A percentile compares a stretch with the other conserved stretches of the same genome.
Conservation (phyloP, 2,888 invertebrate genomes). For the Ypsolopha sequella region DNA sequence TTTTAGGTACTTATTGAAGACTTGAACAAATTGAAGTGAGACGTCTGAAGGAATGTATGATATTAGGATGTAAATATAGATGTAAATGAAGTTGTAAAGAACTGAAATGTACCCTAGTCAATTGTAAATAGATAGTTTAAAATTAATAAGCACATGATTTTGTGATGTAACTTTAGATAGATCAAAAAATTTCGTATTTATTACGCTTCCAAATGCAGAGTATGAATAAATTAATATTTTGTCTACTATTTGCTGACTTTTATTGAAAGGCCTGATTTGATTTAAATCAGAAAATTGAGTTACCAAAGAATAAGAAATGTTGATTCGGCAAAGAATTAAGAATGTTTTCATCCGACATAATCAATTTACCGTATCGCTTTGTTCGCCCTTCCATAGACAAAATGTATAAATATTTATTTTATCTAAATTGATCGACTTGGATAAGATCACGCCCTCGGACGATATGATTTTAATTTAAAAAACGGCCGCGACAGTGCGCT, state of each 20-base stretch:
- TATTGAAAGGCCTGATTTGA: constrained; percentile 16
- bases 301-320: constrained; percentile 8
- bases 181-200: constrained; percentile 64
- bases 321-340: constrained; percentile 44
- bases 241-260: constrained; percentile 44
- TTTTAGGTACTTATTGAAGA: constrained; percentile 51
- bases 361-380: constrained; percentile 65
- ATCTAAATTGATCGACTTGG: constrained; percentile 68
- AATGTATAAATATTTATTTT: constrained; percentile 71
- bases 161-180: constrained; percentile 68
- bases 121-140: constrained; percentile 63
- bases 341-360: constrained; percentile 49
- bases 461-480: constrained; percentile 65
- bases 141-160: constrained; percentile 50
- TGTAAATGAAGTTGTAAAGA: constrained; percentile 43
- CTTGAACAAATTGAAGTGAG: constrained; percentile 30
- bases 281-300: constrained; percentile 4
- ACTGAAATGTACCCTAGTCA: constrained; percentile 71
- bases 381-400: constrained; percentile 58
- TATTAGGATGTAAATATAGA: neutral
- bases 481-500: constrained; percentile 56
- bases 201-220: constrained; percentile 69
- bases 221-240: constrained; percentile 68
- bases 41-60: constrained; percentile 12
- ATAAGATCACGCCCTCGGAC: constrained; percentile 61